Conservation (phyloP, 1,140 invertebrate species). For the Mycetomoellerius zeteki region DNA sequence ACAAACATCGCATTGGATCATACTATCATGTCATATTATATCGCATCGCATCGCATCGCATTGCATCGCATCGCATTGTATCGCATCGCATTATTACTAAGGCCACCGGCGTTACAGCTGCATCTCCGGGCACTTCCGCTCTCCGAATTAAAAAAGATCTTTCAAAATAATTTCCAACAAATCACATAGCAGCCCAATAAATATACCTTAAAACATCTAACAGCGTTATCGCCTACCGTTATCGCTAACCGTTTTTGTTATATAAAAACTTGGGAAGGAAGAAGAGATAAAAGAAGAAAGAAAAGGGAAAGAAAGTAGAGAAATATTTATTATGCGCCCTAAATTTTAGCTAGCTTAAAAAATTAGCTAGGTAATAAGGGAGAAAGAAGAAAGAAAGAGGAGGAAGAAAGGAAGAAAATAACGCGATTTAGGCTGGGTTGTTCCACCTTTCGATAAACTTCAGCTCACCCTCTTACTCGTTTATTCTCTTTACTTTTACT, state of each 20-base stretch:
- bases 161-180: conserved; percentile 77
- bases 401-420: conserved; percentile 11
- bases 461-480: too few relatives aligned
- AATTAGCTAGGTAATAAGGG: conserved; percentile 1
- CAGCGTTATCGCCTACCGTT: conserved; percentile 66
- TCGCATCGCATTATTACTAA: conserved; percentile 35
- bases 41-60: conserved; percentile 3
- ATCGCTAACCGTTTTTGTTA: too few relatives aligned
- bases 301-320: not conserved
- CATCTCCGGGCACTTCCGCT: conserved; percentile 30
- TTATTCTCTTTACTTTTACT: too few relatives aligned
- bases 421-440: not conserved
- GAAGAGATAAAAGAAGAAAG: not conserved
- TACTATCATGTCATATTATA: not conserved
- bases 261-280: conserved; percentile 51
- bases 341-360: not conserved
- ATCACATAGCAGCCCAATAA: conserved; percentile 80
- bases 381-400: not conserved
- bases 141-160: conserved; percentile 64
- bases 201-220: conserved; percentile 79
- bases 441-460: too few relatives aligned
- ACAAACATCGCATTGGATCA: conserved; percentile 62
- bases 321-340: conserved; percentile 37
- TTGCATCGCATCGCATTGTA: conserved; percentile 23
- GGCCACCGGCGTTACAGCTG: conserved; percentile 29